Conservation (phyloP, 2,113 vertebrate genomes). For the Rostratula benghalensis region DNA sequence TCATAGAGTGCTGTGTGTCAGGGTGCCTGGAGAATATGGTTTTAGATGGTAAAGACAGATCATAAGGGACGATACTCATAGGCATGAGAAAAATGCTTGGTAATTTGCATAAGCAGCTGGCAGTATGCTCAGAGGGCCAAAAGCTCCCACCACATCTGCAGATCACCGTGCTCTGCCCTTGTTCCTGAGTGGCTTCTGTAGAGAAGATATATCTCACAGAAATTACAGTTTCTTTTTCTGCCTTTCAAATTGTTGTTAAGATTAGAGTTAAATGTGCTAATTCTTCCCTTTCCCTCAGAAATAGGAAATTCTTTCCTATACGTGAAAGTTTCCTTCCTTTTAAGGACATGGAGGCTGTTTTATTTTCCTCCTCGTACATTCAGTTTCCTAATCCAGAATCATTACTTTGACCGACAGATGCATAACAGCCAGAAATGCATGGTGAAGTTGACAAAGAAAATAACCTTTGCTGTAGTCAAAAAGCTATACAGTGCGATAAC, state of each 20-base stretch:
- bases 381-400: not conserved
- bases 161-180: not conserved
- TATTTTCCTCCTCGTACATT: not conserved
- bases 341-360: not conserved
- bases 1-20: not conserved
- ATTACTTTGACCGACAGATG: not conserved
- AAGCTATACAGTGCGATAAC: not conserved
- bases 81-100: not conserved
- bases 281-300: not conserved
- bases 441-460: not conserved
- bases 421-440: not conserved
- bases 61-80: constrained; percentile 22
- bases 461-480: not conserved
- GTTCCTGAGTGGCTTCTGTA: not conserved
- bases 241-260: not conserved
- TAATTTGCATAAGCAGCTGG: constrained; percentile 60
- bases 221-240: not conserved
- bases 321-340: not conserved
- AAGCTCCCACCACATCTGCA: not conserved
- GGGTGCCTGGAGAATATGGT: not conserved
- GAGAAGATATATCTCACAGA: not conserved
- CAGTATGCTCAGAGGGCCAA: not conserved
- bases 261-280: not conserved
- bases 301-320: not conserved
- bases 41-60: constrained; percentile 16